Evolutionary conservation across 92 coral and sea anemone species (phyloP).

Genomic region (Chrysogorgia sp.): DNA sequence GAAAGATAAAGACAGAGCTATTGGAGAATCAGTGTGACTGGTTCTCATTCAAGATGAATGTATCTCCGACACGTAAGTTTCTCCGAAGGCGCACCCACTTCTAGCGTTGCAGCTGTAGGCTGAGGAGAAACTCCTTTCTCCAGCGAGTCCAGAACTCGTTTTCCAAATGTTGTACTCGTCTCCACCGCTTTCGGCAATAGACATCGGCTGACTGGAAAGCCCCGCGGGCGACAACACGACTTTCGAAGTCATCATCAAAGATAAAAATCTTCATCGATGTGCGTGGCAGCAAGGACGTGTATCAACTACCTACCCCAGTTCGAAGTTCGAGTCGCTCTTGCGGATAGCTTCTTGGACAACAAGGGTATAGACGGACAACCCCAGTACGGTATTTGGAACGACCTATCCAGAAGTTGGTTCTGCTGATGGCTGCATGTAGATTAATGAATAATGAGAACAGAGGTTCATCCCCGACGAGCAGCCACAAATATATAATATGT

Average conservation of each 20-base stretch:
- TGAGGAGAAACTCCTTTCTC: slow-evolving; percentile 35
- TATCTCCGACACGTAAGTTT: slow-evolving; percentile 50
- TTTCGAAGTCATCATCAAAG: slow-evolving; percentile 49
- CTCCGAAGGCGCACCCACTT: slow-evolving; percentile 12
- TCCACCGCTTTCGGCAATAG: slow-evolving; percentile 32
- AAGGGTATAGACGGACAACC: slow-evolving; percentile 48
- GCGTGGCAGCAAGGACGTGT: slow-evolving; percentile 56
- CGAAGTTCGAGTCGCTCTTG: slow-evolving; percentile 55
- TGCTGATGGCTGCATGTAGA: slow-evolving; percentile 24
- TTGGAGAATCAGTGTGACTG: slow-evolving; percentile 49
- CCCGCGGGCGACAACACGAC: too few relatives aligned
- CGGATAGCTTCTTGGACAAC: slow-evolving; percentile 53
- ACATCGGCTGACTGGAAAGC: too few relatives aligned
- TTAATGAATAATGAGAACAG: slow-evolving; percentile 4
- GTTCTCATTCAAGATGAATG: slow-evolving; percentile 56
- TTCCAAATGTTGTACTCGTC: slow-evolving; percentile 48
- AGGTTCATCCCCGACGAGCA: slow-evolving; percentile 28
- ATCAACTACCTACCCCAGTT: slow-evolving; percentile 44
- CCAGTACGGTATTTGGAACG: slow-evolving; percentile 40
- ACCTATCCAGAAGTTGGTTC: slow-evolving; percentile 36
- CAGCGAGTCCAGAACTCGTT: slow-evolving; percentile 56
- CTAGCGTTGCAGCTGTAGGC: background rate
- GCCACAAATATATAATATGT: slow-evolving; percentile 33
- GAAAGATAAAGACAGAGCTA: slow-evolving; percentile 33
- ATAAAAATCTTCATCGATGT: slow-evolving; percentile 42